phyloP scores from a whole-genome alignment of 2,113 vertebrate genomes.

The Gila orcuttii region DNA sequence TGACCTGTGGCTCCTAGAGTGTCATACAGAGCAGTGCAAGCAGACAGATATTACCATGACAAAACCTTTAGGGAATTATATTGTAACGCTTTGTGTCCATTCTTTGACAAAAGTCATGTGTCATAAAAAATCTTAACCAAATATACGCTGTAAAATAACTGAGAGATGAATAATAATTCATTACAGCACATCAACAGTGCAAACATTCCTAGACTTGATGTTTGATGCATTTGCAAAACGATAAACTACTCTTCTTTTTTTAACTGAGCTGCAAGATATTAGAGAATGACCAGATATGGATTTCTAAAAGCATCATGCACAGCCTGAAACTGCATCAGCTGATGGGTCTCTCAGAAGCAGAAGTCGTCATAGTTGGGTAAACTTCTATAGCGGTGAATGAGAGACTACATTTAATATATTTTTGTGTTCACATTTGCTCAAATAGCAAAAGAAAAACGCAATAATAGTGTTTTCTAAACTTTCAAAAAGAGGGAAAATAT shows the following conservation, averaged over 20 bases:
- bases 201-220: neutral
- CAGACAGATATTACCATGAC: neutral
- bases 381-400: too few species aligned
- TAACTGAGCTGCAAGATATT: neutral
- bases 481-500: too few species aligned
- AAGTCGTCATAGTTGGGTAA: too few species aligned
- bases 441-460: too few species aligned
- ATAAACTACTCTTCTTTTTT: too few species aligned
- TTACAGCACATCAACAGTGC: neutral
- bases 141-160: neutral
- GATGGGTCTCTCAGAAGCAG: too few species aligned
- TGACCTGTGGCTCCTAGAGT: neutral
- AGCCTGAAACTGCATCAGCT: too few species aligned
- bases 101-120: neutral
- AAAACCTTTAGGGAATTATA: neutral
- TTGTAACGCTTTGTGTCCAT: neutral
- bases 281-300: neutral
- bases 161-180: neutral
- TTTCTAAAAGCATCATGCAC: too few species aligned
- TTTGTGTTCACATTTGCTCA: too few species aligned
- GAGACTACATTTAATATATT: too few species aligned
- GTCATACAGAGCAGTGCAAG: neutral
- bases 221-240: too few species aligned
- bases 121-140: neutral
- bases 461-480: too few species aligned